A percentile compares a stretch with the other conserved stretches of the same genome.
Evolutionary conservation across 1,140 invertebrate genomes (phyloP).

Genomic region (Dinoponera quadriceps): DNA sequence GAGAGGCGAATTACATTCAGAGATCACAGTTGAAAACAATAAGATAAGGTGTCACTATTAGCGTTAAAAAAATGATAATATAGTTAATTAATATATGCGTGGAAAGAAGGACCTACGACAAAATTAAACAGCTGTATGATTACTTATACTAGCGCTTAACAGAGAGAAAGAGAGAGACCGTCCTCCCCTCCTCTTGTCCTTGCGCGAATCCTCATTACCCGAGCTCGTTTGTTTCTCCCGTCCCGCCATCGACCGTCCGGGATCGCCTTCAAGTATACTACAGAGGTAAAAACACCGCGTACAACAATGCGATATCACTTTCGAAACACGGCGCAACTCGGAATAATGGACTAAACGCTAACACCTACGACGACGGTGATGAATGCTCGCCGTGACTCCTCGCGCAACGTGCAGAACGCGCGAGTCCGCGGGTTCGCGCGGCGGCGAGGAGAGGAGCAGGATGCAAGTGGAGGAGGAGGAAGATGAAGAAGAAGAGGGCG

Average conservation of each 20-base stretch:
- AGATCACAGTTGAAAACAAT: too few species aligned
- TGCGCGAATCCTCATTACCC: slow-evolving; percentile 2
- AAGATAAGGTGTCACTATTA: too few species aligned
- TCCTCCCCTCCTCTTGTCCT: too few species aligned
- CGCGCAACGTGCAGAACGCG: slow-evolving; percentile 6
- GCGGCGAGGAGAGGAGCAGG: too few species aligned
- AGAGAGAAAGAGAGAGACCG: too few species aligned
- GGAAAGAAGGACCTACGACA: too few species aligned
- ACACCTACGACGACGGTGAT: slow-evolving; percentile 46
- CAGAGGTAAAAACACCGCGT: slow-evolving; percentile 40
- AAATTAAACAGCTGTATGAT: too few species aligned
- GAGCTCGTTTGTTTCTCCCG: slow-evolving; percentile 15
- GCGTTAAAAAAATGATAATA: too few species aligned
- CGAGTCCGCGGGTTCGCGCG: not conserved
- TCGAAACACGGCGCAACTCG: slow-evolving; percentile 46
- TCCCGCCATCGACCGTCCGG: slow-evolving; percentile 5
- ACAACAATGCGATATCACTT: slow-evolving; percentile 60
- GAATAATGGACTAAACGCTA: slow-evolving; percentile 57
- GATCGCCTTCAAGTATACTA: not conserved
- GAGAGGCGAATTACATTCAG: too few species aligned
- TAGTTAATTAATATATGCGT: too few species aligned
- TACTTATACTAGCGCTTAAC: too few species aligned
- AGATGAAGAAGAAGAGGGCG: slow-evolving; percentile 20
- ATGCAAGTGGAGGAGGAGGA: not conserved
- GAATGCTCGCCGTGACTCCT: slow-evolving; percentile 54